Conservation (phyloP, 1,140 invertebrate genomes). For the Carposina sasakii region DNA sequence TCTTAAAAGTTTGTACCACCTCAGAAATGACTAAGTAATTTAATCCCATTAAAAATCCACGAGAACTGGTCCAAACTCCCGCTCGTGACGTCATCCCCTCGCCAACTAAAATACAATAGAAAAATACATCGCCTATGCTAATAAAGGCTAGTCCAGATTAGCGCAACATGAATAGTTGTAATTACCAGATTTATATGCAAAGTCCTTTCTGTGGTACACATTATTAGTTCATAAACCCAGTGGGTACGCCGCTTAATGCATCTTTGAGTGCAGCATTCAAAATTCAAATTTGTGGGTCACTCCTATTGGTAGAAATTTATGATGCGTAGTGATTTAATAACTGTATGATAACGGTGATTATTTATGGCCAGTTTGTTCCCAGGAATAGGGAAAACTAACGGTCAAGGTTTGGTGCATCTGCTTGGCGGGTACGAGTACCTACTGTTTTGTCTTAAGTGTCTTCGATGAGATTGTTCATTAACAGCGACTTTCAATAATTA, state of each 20-base stretch:
- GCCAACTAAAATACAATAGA: too few relatives aligned
- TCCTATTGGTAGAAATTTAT: constrained; percentile 63
- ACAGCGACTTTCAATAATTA: too few relatives aligned
- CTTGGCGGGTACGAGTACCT: too few relatives aligned
- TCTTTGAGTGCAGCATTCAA: constrained; percentile 48
- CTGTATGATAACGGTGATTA: constrained; percentile 58
- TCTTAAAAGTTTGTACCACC: too few relatives aligned
- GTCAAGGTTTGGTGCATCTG: too few relatives aligned
- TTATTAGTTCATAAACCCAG: constrained; percentile 55
- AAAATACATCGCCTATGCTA: constrained; percentile 51
- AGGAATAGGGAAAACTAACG: constrained; percentile 50
- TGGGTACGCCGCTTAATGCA: constrained; percentile 45
- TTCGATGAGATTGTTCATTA: too few relatives aligned
- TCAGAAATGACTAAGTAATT: too few relatives aligned
- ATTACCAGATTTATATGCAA: constrained; percentile 71
- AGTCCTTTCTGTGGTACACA: constrained; percentile 57
- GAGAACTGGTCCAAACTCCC: too few relatives aligned
- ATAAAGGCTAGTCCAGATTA: constrained; percentile 55
- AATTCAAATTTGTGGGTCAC: constrained; percentile 60
- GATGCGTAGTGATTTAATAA: constrained; percentile 60
- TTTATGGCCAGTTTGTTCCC: constrained; percentile 41
- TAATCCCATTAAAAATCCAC: too few relatives aligned
- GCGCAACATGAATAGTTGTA: constrained; percentile 53
- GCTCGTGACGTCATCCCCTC: too few relatives aligned
- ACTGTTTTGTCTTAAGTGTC: too few relatives aligned